phyloP scores from a whole-genome alignment of 2,797 vertebrate species.

The Triplophysa bombifrons region DNA sequence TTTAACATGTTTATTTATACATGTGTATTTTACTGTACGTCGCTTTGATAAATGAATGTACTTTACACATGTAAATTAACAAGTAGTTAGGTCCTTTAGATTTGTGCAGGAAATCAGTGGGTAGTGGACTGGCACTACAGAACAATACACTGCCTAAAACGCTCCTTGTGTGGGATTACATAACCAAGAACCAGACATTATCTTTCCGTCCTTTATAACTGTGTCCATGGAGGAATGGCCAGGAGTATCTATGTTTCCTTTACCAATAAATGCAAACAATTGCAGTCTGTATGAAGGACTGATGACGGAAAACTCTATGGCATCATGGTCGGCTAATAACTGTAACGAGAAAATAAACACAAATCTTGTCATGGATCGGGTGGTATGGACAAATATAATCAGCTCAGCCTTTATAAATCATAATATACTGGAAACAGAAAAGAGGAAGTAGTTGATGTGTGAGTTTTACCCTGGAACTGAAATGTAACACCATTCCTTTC shows the following conservation, averaged over 20 bases:
- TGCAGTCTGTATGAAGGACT: not conserved
- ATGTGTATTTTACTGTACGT: too few relatives aligned
- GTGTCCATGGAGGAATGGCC: constrained; percentile 9
- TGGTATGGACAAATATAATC: constrained; percentile 1
- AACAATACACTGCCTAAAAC: not conserved
- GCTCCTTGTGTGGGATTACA: constrained; percentile 30
- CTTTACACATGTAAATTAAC: not conserved
- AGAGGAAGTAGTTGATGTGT: constrained; percentile 8
- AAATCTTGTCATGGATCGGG: not conserved
- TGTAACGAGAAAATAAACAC: not conserved
- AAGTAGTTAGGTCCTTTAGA: not conserved
- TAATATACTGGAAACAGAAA: constrained; percentile 37
- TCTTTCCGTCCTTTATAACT: constrained; percentile 9
- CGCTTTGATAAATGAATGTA: not conserved
- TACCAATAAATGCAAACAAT: not conserved
- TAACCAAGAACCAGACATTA: constrained; percentile 5
- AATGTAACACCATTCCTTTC: constrained; percentile 29
- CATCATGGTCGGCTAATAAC: not conserved
- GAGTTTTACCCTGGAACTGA: constrained; percentile 5
- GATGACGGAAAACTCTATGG: not conserved
- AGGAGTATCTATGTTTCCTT: constrained; percentile 8
- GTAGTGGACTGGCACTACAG: not conserved
- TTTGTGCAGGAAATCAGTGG: constrained; percentile 7
- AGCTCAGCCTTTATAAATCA: constrained; percentile 41
- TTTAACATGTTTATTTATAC: too few relatives aligned